Evolutionary conservation across 2,888 invertebrate species (phyloP).

Genomic region (Minunthozetes semirufus): DNA sequence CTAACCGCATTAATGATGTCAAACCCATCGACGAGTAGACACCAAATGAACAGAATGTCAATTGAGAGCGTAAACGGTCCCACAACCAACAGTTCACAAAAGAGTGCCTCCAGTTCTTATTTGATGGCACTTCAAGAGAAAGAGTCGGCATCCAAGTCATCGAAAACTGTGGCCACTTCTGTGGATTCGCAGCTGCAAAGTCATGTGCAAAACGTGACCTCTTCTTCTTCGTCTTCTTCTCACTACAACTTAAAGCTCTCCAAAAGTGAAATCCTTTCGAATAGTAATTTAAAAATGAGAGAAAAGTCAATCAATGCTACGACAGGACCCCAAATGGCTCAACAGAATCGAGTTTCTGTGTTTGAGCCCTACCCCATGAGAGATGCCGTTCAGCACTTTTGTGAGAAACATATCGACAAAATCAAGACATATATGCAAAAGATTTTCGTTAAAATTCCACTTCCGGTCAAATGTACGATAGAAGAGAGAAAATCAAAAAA

Average conservation of each 20-base stretch:
- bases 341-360: conserved; percentile 26
- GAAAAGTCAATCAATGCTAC: conserved; percentile 3
- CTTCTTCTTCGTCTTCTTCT: conserved; percentile 35
- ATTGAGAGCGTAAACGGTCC: conserved; percentile 35
- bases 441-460: conserved; percentile 71
- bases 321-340: conserved; percentile 11
- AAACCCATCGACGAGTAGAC: conserved; percentile 30
- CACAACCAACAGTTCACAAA: conserved; percentile 36
- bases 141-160: conserved; percentile 33
- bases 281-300: conserved; percentile 7
- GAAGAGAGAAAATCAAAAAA: conserved; percentile 80
- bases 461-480: conserved; percentile 86
- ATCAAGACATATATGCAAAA: conserved; percentile 86
- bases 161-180: conserved; percentile 35
- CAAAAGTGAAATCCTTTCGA: conserved; percentile 28
- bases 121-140: conserved; percentile 36
- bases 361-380: conserved; percentile 75
- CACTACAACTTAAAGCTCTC: conserved; percentile 31
- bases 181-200: conserved; percentile 37
- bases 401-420: conserved; percentile 86
- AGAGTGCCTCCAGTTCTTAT: conserved; percentile 38
- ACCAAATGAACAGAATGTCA: conserved; percentile 35
- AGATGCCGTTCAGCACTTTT: conserved; percentile 88
- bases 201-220: background rate
- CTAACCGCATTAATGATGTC: conserved; percentile 28